Conservation (phyloP, 2,797 vertebrate species). For the Buceros bicornis region DNA sequence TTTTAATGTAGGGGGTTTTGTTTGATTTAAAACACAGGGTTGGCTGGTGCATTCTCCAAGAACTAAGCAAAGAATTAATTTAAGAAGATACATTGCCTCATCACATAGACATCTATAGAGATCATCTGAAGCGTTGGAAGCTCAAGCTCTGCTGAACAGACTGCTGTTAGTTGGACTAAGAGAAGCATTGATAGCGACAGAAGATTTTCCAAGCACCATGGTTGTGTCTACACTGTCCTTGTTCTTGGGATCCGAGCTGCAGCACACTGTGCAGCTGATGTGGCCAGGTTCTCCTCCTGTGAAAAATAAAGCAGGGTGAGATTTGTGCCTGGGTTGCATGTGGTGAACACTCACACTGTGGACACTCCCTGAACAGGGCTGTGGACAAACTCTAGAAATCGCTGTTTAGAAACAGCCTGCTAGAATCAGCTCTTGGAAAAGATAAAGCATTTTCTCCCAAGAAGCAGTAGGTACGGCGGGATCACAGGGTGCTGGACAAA, state of each 20-base stretch:
- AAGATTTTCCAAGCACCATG: background rate
- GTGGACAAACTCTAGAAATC: background rate
- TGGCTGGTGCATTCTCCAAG: background rate
- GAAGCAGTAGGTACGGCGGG: background rate
- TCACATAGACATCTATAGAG: background rate
- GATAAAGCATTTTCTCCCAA: background rate
- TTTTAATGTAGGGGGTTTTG: background rate
- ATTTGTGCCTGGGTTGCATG: rapidly evolving
- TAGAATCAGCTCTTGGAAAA: background rate
- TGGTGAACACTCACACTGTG: background rate
- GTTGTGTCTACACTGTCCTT: background rate
- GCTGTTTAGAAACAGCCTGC: background rate
- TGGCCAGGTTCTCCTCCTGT: background rate
- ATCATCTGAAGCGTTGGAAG: background rate
- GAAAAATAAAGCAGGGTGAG: background rate
- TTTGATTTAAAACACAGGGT: background rate
- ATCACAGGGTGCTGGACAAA: background rate
- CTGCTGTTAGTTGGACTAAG: background rate
- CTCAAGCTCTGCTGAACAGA: background rate
- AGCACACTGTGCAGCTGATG: background rate
- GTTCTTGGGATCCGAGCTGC: background rate
- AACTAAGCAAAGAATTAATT: background rate
- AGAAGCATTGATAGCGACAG: background rate
- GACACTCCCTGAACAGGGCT: background rate
- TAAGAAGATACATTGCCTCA: background rate